phyloP scores from a whole-genome alignment of 2,888 invertebrate genomes.

The Scaptodrosophila latifasciaeformis region DNA sequence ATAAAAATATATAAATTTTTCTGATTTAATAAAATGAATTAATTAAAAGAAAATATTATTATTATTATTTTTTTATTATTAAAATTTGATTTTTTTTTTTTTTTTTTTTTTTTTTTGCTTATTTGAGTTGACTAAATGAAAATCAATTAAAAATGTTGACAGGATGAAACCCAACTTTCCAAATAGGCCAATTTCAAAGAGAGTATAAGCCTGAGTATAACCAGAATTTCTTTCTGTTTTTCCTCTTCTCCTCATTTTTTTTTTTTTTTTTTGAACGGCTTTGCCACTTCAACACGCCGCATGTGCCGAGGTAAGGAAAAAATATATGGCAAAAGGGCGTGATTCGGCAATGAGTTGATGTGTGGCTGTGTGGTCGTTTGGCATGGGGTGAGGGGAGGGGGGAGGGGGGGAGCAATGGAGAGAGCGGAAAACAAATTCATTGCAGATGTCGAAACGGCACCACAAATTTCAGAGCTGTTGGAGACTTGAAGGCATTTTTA shows the following conservation, averaged over 20 bases:
- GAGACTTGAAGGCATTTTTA: neutral
- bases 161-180: no score
- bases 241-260: neutral
- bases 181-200: no score
- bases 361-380: neutral
- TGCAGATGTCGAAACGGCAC: conserved; percentile 38
- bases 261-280: neutral
- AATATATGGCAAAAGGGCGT: neutral
- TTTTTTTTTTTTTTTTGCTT: no score
- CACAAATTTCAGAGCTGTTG: conserved; percentile 7
- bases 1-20: no score
- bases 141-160: no score
- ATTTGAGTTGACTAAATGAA: no score
- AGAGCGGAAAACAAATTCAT: conserved; percentile 37
- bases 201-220: no score
- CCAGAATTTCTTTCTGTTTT: neutral
- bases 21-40: no score
- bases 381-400: neutral
- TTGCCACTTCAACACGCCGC: neutral
- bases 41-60: no score
- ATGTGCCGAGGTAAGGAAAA: neutral
- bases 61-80: no score
- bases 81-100: no score
- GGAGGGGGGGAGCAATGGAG: neutral
- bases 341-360: neutral